These are phyloP conservation scores for Centropus unirufus DNA, from an alignment of 2,113 vertebrate genomes.

Conservation along the genomic window DNA sequence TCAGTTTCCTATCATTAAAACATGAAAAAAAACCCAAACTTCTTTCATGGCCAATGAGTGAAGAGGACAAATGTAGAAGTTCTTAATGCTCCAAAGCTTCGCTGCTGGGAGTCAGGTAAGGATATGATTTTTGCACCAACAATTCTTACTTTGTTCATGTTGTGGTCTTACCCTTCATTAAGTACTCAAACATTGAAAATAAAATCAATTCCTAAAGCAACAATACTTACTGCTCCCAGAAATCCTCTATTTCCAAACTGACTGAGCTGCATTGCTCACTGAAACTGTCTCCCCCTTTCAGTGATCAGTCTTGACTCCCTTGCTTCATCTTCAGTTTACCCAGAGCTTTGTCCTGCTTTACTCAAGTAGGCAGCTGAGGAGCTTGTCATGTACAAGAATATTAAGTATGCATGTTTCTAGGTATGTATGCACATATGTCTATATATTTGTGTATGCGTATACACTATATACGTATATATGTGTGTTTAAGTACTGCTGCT, in stretches of 20 bases:
- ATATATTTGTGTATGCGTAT: no score
- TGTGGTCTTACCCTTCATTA: background rate
- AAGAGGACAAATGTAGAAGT: background rate
- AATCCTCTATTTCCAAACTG: background rate
- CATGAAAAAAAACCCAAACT: background rate
- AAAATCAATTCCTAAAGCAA: background rate
- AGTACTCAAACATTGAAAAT: background rate
- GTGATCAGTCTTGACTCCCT: background rate
- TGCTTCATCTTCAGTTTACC: background rate
- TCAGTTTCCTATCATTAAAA: conserved; percentile 15
- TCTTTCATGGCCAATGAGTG: background rate
- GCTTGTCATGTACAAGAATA: background rate
- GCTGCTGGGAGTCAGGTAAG: background rate
- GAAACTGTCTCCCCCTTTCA: background rate
- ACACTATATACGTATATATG: background rate
- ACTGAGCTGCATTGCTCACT: background rate
- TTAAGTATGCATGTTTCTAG: background rate
- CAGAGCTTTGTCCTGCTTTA: background rate
- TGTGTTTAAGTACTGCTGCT: background rate
- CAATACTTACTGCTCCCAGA: background rate
- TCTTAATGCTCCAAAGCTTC: background rate
- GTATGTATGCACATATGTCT: no score
- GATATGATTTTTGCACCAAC: background rate
- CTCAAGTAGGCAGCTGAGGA: background rate
- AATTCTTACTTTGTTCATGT: background rate